phyloP scores from a whole-genome alignment of 2,113 vertebrate genomes.

The Burhinus oedicnemus region DNA sequence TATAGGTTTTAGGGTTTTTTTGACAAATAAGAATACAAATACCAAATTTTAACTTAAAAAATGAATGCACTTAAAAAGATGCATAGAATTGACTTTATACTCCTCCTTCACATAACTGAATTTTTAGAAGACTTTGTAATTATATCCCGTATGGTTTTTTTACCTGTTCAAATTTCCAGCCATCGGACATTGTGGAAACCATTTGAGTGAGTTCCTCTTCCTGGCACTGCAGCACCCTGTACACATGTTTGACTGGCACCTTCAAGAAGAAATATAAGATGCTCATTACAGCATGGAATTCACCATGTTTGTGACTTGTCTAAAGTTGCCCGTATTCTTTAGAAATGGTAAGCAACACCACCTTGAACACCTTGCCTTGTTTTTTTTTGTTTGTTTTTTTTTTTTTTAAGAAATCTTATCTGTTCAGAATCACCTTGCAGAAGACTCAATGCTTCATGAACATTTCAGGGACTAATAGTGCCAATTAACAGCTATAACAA shows the following conservation, averaged over 20 bases:
- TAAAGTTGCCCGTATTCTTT: neutral
- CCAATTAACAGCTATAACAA: neutral
- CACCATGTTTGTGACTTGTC: neutral
- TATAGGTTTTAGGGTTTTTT: neutral
- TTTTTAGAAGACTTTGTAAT: neutral
- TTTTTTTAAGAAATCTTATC: neutral
- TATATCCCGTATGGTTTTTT: neutral
- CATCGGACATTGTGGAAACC: slow-evolving; percentile 99
- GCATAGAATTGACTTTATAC: neutral
- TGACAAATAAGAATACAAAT: neutral
- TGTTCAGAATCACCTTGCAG: neutral
- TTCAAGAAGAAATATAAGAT: slow-evolving; percentile 41
- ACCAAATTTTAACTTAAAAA: neutral
- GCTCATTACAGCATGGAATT: neutral
- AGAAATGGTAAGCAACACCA: neutral
- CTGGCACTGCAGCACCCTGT: slow-evolving; percentile 97
- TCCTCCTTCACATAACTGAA: neutral
- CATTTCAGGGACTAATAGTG: neutral
- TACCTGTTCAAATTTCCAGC: slow-evolving; percentile 99
- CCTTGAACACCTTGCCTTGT: neutral
- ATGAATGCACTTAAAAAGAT: neutral
- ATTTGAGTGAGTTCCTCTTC: slow-evolving; percentile 98
- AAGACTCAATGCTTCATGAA: neutral
- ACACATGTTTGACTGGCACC: slow-evolving; percentile 96
- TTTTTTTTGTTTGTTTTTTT: neutral